Percentiles rank a stretch among this genome's conserved stretches.
Conservation (phyloP, 2,113 vertebrate genomes). For the Phalacrocorax brasilianus region DNA sequence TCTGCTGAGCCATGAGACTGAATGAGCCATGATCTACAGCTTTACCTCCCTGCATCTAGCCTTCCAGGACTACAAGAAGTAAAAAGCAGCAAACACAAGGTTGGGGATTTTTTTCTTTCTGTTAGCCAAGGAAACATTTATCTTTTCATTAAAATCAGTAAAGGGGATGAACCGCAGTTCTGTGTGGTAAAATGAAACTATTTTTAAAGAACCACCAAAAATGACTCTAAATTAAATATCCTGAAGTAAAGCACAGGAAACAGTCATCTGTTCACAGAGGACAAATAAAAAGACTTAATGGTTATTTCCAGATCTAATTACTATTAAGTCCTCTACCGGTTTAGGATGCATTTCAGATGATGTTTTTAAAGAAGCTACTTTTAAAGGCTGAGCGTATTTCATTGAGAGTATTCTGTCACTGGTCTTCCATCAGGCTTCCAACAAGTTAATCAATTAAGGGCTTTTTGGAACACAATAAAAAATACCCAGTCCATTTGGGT, state of each 20-base stretch:
- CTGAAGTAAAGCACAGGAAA: neutral
- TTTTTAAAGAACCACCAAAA: neutral
- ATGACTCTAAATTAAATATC: neutral
- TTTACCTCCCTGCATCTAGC: neutral
- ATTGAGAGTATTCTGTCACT: neutral
- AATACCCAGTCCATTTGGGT: neutral
- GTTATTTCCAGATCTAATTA: neutral
- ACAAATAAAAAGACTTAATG: neutral
- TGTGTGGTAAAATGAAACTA: neutral
- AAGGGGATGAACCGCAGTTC: neutral
- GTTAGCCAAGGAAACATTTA: neutral
- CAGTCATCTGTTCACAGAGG: neutral
- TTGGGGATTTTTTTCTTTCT: neutral
- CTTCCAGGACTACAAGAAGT: neutral
- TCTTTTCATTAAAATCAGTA: neutral
- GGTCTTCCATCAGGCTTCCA: neutral
- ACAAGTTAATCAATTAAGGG: constrained; percentile 12
- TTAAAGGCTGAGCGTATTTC: neutral
- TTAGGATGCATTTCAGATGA: neutral
- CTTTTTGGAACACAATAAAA: neutral
- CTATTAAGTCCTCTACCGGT: neutral
- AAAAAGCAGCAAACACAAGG: neutral
- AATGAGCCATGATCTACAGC: neutral
- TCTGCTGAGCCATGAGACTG: neutral
- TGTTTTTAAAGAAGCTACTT: neutral